These are phyloP conservation scores for Apostichopus californicus DNA, from an alignment of 35 echinoderm and acorn worm genomes.

Conservation along the genomic window DNA sequence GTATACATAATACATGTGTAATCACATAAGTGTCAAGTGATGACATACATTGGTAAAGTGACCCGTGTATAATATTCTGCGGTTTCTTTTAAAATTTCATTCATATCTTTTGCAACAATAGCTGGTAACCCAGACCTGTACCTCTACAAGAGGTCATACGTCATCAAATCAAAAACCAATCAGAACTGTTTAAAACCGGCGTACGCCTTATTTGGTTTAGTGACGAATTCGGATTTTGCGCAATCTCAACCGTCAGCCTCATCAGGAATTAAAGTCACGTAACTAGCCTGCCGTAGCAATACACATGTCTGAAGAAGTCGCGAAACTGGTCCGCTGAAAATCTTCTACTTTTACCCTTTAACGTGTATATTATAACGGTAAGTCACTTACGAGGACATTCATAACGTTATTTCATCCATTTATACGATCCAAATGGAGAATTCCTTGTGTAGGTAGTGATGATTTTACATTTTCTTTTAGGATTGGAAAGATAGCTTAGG, in stretches of 20 bases:
- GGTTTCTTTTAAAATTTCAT: not conserved
- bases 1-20: not conserved
- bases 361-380: not conserved
- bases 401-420: not conserved
- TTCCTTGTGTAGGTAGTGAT: not conserved
- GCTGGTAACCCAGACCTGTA: not conserved
- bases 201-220: not conserved
- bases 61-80: not conserved
- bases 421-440: not conserved
- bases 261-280: not conserved
- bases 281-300: not conserved
- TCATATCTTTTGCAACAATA: not conserved
- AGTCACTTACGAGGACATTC: not conserved
- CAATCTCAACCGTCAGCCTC: not conserved
- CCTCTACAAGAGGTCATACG: not conserved
- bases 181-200: not conserved
- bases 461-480: not conserved
- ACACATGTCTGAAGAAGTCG: not conserved
- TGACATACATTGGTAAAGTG: not conserved
- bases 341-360: not conserved
- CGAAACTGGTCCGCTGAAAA: not conserved
- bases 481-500: not conserved
- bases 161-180: not conserved
- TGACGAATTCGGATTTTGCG: not conserved
- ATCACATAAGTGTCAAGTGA: not conserved